Base-by-base conservation (phyloP, 2,113 vertebrate species). In the Larimichthys polyactis region DNA sequence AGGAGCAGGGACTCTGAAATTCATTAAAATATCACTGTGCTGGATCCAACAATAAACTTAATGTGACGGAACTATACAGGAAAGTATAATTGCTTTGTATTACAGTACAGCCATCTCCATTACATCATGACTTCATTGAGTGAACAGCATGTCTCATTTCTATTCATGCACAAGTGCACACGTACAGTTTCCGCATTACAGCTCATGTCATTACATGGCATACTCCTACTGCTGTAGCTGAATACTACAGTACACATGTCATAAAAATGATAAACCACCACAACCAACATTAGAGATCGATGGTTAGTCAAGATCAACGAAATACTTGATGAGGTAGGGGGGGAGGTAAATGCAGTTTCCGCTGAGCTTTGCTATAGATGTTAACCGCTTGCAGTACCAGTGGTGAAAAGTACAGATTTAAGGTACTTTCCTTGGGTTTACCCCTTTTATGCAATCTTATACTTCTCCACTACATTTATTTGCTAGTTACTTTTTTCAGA, bases 121-220 rank as follows among this genome's bases (percentile, higher is more conserved):
- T 74, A 71, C 49, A 75, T 64, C 62, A 1, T 29, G 66, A 52
- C 62, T 84, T 78, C 11, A 76, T 58, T 15, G 11, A 24, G 36
- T 17, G 1, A 19, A 62, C 46, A 60, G 3, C 20, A 17, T 10
- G 36, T 51, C 59, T 63, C 54, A 49, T 57, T 67, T 72, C 11
- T 49, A 20, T 58, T 71, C 20, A 80, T 71, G 55, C 77, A 70
- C 64, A 84, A 36, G 48, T 52, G 49, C 54, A 78, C 49, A 78
- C 4, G 4, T 17, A 40, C 4, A 24, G 36, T 48, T 58, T 62
- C 48, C 11, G 71, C n/a, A 77, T 11, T 49, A 7, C 27, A 73
- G 17, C 64, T 78, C 24, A 14, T 14, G 2, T 6, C n/a, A 70
- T 57, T 70, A 44, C 36, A 62, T 14, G 2, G 27, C 22, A 54